Conservation (phyloP, 2,113 vertebrate genomes). For the Cettia cetti region DNA sequence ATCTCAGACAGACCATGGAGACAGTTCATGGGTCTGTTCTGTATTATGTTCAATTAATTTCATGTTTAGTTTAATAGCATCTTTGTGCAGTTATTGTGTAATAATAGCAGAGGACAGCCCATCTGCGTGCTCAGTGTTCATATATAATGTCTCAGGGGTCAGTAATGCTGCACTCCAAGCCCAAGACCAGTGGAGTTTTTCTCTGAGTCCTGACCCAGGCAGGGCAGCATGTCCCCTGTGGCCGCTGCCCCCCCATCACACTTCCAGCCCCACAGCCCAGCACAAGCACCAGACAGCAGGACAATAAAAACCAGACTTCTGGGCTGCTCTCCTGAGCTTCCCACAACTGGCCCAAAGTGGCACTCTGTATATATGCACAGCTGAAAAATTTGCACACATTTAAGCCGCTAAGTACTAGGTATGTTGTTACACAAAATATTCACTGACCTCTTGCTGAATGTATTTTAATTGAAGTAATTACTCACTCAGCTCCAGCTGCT, state of each 20-base stretch:
- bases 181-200: rapidly evolving
- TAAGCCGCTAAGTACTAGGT: constrained; percentile 37
- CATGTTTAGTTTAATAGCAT: not conserved
- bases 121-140: not conserved
- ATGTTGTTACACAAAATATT: constrained; percentile 42
- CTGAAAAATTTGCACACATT: constrained; percentile 46
- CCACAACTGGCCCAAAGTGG: not conserved
- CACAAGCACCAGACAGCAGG: not conserved
- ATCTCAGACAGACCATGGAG: not conserved
- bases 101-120: not conserved
- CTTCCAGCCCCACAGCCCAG: not conserved
- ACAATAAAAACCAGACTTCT: not conserved
- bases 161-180: not conserved
- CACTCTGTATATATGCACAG: constrained; percentile 26
- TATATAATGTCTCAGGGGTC: not conserved
- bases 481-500: constrained; percentile 53
- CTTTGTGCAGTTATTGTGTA: not conserved
- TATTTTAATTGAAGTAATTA: constrained; percentile 66
- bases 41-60: constrained; percentile 24
- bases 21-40: not conserved
- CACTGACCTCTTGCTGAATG: constrained; percentile 55
- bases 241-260: not conserved
- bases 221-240: not conserved
- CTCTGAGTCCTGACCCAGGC: not conserved
- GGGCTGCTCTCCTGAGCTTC: not conserved